Base-by-base conservation (phyloP, 2,113 vertebrate genomes). In the Cryptotis parvus region DNA sequence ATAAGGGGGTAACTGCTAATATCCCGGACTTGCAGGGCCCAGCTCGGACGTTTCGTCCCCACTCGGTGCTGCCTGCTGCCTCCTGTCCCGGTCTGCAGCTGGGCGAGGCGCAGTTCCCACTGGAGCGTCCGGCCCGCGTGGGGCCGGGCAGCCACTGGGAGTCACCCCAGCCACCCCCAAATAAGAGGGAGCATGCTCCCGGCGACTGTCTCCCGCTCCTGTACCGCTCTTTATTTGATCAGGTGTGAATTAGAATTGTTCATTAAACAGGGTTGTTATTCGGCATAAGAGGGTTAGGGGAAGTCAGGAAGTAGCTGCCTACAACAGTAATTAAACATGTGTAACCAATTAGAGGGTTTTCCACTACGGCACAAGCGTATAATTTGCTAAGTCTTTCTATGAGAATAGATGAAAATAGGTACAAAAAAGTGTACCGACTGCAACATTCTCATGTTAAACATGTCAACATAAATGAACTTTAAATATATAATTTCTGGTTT, bases 261-360 rank as follows among this genome's bases (percentile, higher is more conserved):
- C 97, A 94, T 98, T 98, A 98, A 98, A 98, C 52, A 73, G 89
- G 97, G 97, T 93, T 97, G 98, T 98, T 98, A 97, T 98, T 98
- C 96, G 93, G 98, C 98, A 98, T 97, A 98, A 98, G 98, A 98
- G 98, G 98, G 98, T 98, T 98, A 97, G 96, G 91, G 91, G 95
- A 87, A 98, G 98, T 98, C 98, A 98, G 98, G 99, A 99, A 99
- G 99, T 98, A 97, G 98, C 98, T 98, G 98, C 98, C 97, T 98
- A 98, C 98, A 98, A 98, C 98, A 98, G 98, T 99, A 98, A 99
- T 99, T 99, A 99, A 99, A 99, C 99, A 99, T 99, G 98, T 99
- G 98, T 98, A 99, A 98, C 99, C 98, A 99, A 99, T 99, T 99
- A 99, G 98, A 97, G 98, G 98, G 97, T 97, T 98, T 98, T 98